Percentiles rank a stretch among this genome's conserved stretches.
These are phyloP conservation scores for Holothuria scabra DNA, from an alignment of 53 echinoderm and acorn worm genomes.

Conservation along the genomic window DNA sequence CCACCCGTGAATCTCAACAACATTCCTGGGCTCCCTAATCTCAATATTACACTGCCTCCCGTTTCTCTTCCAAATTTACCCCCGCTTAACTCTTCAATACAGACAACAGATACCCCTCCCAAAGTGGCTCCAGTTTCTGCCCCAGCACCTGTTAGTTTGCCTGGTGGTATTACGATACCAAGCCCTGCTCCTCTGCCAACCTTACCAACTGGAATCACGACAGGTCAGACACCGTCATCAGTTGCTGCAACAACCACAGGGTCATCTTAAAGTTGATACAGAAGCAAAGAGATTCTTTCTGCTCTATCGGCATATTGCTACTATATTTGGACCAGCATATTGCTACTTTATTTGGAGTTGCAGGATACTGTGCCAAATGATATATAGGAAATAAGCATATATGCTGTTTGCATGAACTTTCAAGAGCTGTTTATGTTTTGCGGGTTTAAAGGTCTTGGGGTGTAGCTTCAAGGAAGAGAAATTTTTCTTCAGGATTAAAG, in stretches of 20 bases:
- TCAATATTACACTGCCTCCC: constrained; percentile 90
- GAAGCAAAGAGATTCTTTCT: neutral
- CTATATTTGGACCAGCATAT: neutral
- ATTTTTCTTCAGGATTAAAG: no score
- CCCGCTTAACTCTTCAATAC: constrained; percentile 57
- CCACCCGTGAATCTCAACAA: constrained; percentile 91
- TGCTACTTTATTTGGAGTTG: neutral
- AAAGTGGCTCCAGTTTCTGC: constrained; percentile 33
- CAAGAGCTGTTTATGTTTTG: no score
- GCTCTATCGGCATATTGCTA: neutral
- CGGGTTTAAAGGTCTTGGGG: no score
- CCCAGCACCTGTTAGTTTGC: constrained; percentile 61
- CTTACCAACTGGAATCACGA: constrained; percentile 69
- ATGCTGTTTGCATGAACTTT: no score
- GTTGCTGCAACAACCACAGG: constrained; percentile 20
- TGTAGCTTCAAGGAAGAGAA: no score
- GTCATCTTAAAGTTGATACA: neutral
- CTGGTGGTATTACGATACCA: constrained; percentile 85
- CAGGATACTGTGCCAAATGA: no score
- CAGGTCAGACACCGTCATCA: constrained; percentile 51
- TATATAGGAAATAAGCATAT: no score
- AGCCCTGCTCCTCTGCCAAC: constrained; percentile 86
- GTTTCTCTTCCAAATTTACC: constrained; percentile 77
- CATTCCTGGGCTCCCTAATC: constrained; percentile 87
- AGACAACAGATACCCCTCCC: constrained; percentile 34